Percentiles rank a stretch among this genome's conserved stretches.
Evolutionary conservation across 2,888 invertebrate genomes (phyloP).

Genomic region (Ormyrus rosae): DNA sequence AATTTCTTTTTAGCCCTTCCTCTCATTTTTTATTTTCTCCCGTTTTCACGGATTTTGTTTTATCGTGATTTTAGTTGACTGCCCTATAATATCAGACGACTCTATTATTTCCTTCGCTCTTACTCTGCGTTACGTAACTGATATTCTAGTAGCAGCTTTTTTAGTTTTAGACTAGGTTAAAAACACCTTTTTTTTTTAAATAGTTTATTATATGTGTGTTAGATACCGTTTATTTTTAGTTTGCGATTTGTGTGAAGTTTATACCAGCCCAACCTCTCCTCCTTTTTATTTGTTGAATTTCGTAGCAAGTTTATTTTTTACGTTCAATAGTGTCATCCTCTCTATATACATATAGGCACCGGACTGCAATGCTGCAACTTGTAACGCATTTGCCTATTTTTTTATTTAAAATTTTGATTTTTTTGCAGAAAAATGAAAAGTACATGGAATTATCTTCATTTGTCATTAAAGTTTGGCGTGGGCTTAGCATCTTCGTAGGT

Average conservation of each 20-base stretch:
- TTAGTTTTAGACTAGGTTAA: background rate
- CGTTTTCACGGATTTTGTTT: slow-evolving; percentile 41
- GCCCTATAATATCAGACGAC: too few relatives aligned
- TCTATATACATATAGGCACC: too few relatives aligned
- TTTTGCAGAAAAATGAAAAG: slow-evolving; percentile 51
- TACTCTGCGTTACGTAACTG: slow-evolving; percentile 33
- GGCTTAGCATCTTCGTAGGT: slow-evolving; percentile 57
- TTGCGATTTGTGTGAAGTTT: slow-evolving; percentile 27
- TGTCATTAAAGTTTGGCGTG: slow-evolving; percentile 56
- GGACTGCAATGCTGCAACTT: too few relatives aligned
- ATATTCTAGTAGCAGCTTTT: slow-evolving; percentile 31
- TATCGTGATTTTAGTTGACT: background rate
- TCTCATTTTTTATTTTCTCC: slow-evolving; percentile 25
- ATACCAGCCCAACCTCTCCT: background rate
- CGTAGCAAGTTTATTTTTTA: slow-evolving; percentile 10
- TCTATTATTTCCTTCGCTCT: too few relatives aligned
- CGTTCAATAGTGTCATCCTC: background rate
- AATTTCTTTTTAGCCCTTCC: slow-evolving; percentile 2
- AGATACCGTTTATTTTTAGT: slow-evolving; percentile 19
- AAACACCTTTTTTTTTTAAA: slow-evolving; percentile 22
- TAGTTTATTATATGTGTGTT: slow-evolving; percentile 9
- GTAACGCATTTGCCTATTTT: too few relatives aligned
- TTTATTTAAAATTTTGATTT: slow-evolving; percentile 37
- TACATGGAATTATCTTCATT: slow-evolving; percentile 52
- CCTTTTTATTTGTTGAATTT: background rate